Evolutionary conservation across 2,888 invertebrate genomes (phyloP), one percentile per base, ranked within the genome.

Genomic region (Trachelus tabidus): DNA sequence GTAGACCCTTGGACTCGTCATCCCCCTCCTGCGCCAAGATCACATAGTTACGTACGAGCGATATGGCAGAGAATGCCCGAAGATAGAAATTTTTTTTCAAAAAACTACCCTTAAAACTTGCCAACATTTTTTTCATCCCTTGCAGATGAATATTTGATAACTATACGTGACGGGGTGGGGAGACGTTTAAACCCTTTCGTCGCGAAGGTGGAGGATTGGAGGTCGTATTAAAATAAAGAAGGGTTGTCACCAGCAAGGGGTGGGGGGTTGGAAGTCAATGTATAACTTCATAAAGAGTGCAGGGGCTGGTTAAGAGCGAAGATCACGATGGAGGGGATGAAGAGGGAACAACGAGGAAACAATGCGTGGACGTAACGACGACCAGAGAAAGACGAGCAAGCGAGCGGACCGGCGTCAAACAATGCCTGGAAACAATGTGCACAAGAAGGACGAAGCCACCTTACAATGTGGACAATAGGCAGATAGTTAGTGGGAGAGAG

Each of bases 401-500:
- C 56, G 23, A 56, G 23, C 86, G 85, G 83, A 82, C 81, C 81
- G 83, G 80, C 83, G 87, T 87, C 85, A 88, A 90, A 89, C 88
- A 90, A 90, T 89, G 86, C 86, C 81, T 78, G 82, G 85, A 88
- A 89, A 90, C 90, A 90, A 90, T 89, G 86, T 85, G 81, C 79
- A 80, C 82, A 86, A 88, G 87, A 86, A 88, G 85, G 86, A 88
- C 84, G 83, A 83, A 80, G 81, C 82, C 79, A 78, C 85, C 86
- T 87, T 88, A 90, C 89, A 87, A 87, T 87, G 87, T 89, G 88
- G 87, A 90, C 89, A 90, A 89, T 90, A 84, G 88, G 84, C 84
- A 86, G 87, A 88, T 87, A 85, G 84, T 81, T 83, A 82, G 81
- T 83, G 81, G 79, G 77, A 81, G 79, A 74, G 85, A 86, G 83